A percentile compares a stretch with the other conserved stretches of the same genome.
phyloP scores from a whole-genome alignment of 1,140 invertebrate species.

The Conus betulinus region DNA sequence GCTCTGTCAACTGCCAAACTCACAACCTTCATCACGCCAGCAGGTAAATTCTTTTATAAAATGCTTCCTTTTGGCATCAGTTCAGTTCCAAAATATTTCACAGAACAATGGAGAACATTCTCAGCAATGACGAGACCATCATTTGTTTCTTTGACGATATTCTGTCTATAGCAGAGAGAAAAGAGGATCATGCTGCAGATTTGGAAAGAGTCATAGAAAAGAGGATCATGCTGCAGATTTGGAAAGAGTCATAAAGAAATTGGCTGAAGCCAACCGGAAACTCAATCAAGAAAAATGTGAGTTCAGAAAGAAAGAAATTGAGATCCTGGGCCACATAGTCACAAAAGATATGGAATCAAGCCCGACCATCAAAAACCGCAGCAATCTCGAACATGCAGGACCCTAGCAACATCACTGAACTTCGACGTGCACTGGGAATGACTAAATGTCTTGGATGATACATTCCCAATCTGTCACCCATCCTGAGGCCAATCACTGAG shows the following conservation, averaged over 20 bases:
- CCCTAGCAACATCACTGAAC: background rate
- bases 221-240: background rate
- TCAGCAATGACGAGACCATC: background rate
- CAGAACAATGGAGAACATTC: slow-evolving; percentile 12
- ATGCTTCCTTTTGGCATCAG: slow-evolving; percentile 75
- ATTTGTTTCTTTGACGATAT: slow-evolving; percentile 41
- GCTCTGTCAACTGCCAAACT: slow-evolving; percentile 43
- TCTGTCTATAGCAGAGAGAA: slow-evolving; percentile 30
- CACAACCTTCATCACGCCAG: slow-evolving; percentile 73
- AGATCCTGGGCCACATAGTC: slow-evolving; percentile 57
- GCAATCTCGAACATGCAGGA: slow-evolving; percentile 18
- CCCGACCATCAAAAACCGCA: slow-evolving; percentile 37
- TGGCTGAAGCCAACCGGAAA: slow-evolving; percentile 59
- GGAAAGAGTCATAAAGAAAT: slow-evolving; percentile 14
- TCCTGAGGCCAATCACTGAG: slow-evolving; percentile 19
- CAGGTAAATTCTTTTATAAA: slow-evolving; percentile 44
- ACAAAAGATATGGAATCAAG: slow-evolving; percentile 46
- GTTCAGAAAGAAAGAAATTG: slow-evolving; percentile 29
- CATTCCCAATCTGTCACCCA: slow-evolving; percentile 33
- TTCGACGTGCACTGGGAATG: slow-evolving; percentile 13
- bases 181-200: slow-evolving; percentile 29
- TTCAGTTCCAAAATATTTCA: slow-evolving; percentile 27
- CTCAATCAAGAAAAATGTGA: slow-evolving; percentile 68
- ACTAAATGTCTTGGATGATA: slow-evolving; percentile 30
- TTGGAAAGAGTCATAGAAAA: background rate